Base-by-base conservation (phyloP, 1,140 invertebrate genomes). In the Trichogramma pretiosum region DNA sequence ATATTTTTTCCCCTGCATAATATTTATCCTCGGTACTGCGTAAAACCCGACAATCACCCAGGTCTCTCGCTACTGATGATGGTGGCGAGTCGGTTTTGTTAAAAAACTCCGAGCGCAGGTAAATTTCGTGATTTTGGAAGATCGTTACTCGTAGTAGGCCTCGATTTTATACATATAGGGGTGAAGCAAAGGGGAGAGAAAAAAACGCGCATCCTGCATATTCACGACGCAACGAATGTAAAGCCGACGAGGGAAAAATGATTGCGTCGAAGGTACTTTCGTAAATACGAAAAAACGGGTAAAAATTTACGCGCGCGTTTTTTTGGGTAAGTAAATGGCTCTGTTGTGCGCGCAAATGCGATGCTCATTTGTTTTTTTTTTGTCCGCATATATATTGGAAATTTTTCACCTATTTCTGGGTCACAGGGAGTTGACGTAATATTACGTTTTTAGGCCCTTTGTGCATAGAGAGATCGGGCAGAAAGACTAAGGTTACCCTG, bases 121-220 rank as follows among this genome's bases (percentile, higher is more conserved):
- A 72, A 72, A 72, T 68, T 65, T 61, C 58, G 48, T 54, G 56
- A 64, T 66, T 63, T 50, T 62, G 59, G 58, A 63, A 60, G 57
- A 61, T 63, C 57, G 57, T 18, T 11, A 11, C 28, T 41, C n/a
- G 8, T 18, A 19, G 3, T 3, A 41, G 5, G 5, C 11, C 30
- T 1, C 14, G 17, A 32, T 35, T 39, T 11, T 23, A 42, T 18
- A 30, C 28, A 54, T 46, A 52, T 52, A 46, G 42, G 46, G 50
- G 43, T 39, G 44, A 52, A 37, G 48, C 48, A 55, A 57, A 59
- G 54, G 56, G 54, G 50, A 52, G 35, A 50, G 30, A 39, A 54
- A 52, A 54, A 53, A 53, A n/a, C 51, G 61, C 62, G 62, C 62
- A 69, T 68, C 67, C 67, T 72, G 65, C 65, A 70, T 69, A 69